Conservation (phyloP, 37 sponge, comb jelly and placozoan species). For the Chondrosia reniformis region DNA sequence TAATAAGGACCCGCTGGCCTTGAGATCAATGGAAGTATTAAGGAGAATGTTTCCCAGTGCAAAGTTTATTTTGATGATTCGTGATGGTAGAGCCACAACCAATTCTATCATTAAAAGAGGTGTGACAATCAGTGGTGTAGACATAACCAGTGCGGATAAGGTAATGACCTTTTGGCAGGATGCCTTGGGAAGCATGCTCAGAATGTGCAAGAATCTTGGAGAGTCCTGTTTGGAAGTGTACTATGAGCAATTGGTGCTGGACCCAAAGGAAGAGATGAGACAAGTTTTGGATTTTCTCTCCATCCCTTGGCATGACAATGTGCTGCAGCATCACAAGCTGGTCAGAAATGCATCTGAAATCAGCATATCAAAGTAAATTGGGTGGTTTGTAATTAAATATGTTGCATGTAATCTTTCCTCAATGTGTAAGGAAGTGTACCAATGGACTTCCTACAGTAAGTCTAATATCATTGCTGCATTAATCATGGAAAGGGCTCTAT, state of each 20-base stretch:
- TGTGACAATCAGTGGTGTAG: constrained; percentile 79
- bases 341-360: constrained; percentile 48
- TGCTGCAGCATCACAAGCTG: constrained; percentile 68
- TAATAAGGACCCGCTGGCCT: constrained; percentile 87
- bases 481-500: too few species aligned
- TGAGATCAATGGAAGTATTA: constrained; percentile 54
- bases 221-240: constrained; percentile 48
- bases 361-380: constrained; percentile 64
- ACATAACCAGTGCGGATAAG: constrained; percentile 42
- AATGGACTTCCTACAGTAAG: too few species aligned
- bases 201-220: constrained; percentile 26
- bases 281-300: constrained; percentile 51
- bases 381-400: neutral
- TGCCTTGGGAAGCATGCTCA: constrained; percentile 48
- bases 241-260: constrained; percentile 74
- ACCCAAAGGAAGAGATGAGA: constrained; percentile 52
- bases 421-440: too few species aligned
- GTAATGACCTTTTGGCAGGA: constrained; percentile 83
- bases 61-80: constrained; percentile 75
- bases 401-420: too few species aligned
- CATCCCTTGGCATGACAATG: constrained; percentile 73
- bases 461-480: too few species aligned
- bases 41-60: constrained; percentile 65
- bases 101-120: constrained; percentile 80
- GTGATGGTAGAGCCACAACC: constrained; percentile 88